Evolutionary conservation across 2,797 vertebrate species (phyloP).

Genomic region (Scarus forsteni): DNA sequence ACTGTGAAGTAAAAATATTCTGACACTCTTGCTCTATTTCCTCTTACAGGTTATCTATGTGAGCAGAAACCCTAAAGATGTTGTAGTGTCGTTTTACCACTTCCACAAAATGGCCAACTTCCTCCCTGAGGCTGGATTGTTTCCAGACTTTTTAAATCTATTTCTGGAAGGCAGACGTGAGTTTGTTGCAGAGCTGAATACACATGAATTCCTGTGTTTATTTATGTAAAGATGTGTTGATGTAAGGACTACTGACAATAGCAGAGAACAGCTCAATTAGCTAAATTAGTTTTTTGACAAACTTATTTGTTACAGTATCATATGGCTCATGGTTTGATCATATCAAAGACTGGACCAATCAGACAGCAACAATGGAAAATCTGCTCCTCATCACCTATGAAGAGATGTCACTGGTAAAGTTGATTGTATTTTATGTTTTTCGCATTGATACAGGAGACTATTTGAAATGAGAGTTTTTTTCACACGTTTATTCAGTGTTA

Average conservation of each 20-base stretch:
- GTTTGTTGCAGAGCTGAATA: slow-evolving; percentile 18
- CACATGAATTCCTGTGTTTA: background rate
- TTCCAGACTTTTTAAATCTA: slow-evolving; percentile 81
- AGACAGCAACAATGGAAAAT: slow-evolving; percentile 69
- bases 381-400: slow-evolving; percentile 88
- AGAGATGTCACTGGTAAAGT: slow-evolving; percentile 87
- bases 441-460: background rate
- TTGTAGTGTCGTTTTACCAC: slow-evolving; percentile 88
- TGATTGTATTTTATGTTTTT: background rate
- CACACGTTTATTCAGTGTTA: no score
- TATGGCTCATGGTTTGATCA: slow-evolving; percentile 94
- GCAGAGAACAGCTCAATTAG: no score
- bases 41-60: slow-evolving; percentile 88
- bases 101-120: slow-evolving; percentile 91
- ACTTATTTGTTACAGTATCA: slow-evolving; percentile 75
- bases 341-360: slow-evolving; percentile 86
- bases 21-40: background rate
- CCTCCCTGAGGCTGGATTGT: slow-evolving; percentile 81
- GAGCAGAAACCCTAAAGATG: slow-evolving; percentile 91
- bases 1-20: background rate
- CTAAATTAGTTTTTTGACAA: no score
- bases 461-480: no score
- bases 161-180: slow-evolving; percentile 87
- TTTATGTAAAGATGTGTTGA: background rate
- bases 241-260: no score